Evolutionary conservation across 1,140 invertebrate genomes (phyloP), one percentile per base, ranked within the genome.

Genomic region (Caligus rogercresseyi): DNA sequence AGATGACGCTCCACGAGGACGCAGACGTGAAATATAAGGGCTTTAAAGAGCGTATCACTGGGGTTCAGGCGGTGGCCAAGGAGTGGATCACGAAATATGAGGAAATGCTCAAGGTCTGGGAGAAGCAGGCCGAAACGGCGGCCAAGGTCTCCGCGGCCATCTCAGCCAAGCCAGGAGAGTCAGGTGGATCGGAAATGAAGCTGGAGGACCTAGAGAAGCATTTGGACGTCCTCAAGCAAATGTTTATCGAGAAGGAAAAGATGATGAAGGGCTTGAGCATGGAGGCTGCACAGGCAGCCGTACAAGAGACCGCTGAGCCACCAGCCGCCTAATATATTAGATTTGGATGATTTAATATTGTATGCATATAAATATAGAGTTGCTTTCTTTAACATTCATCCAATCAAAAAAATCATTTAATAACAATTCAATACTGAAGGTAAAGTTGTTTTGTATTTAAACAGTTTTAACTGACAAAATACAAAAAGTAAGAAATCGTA

Each of bases 181-280:
- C 11, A 24, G 15, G 1, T 25, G 26, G 26, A 43, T 43, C 31
- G 20, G 61, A 63, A 16, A 63, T 63, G 52, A 63, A 63, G 31
- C 16, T 63, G 23, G 61, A 63, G 52, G 61, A 63, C 31, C 25
- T 63, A 23, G 61, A 63, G 23, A 26, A 16, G 19, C 61, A 59
- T 26, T 25, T 63, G 20, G 25, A 58, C 16, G n/a, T 23, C 13
- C 16, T 63, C 1, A 63, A 55, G 52, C 51, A 62, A 63, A 63
- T 63, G 61, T 63, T 63, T 26, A 63, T 63, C 11, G 61, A 63
- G 52, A 63, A 63, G 43, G 52, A 63, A 25, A 63, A 56, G 31
- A 63, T 63, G 61, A 55, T 63, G 52, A 54, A 63, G n/a, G 23
- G 25, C 15, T 3, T 63, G 61, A 43, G 31, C n/a, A 7, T 11